Evolutionary conservation across 2,113 vertebrate species (phyloP), one percentile per base, ranked within the genome.

Genomic region (Verasper variegatus): DNA sequence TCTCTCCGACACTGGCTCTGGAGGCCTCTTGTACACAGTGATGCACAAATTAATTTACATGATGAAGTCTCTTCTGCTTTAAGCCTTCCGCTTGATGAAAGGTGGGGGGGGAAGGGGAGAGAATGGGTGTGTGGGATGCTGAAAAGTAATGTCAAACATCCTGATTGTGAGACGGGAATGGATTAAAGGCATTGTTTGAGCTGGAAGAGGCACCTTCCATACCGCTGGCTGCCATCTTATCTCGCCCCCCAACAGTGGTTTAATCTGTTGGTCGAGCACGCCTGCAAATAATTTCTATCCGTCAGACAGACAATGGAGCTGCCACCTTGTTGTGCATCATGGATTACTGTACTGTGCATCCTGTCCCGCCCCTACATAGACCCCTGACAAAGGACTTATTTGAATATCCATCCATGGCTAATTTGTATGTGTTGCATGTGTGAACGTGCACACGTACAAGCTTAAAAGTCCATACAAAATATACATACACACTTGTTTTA

Each of bases 131-230:
- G 93, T 93, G 90, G 93, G 93, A 86, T 73, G 89, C 65, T 76
- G 82, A 86, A 90, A 89, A 92, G 91, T 94, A 91, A 91, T 91
- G 92, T 94, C 91, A 94, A 87, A 86, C 78, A 85, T 83, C 85
- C 84, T 84, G 84, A 92, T 86, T 90, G 86, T 92, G 84, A 87
- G 83, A 86, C 76, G 69, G 81, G 64, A 87, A 90, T 86, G 93
- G 92, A 94, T 94, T 94, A 94, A 92, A 89, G 78, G 83, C 89
- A 92, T 94, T 95, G 93, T 95, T 93, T 90, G 87, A 80, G 78
- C 84, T 87, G 76, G 72, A 81, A 85, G 72, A 92, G 88, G 87
- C 76, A 83, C 90, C 82, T 91, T 88, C 89, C 86, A 76, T 78
- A 88, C 84, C 73, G 72, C 80, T 59, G 81, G 78, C 91, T 93